Percentiles rank a stretch among this genome's conserved stretches.
phyloP scores from a whole-genome alignment of 1,140 invertebrate genomes.

The Drosophila sulfurigaster region DNA sequence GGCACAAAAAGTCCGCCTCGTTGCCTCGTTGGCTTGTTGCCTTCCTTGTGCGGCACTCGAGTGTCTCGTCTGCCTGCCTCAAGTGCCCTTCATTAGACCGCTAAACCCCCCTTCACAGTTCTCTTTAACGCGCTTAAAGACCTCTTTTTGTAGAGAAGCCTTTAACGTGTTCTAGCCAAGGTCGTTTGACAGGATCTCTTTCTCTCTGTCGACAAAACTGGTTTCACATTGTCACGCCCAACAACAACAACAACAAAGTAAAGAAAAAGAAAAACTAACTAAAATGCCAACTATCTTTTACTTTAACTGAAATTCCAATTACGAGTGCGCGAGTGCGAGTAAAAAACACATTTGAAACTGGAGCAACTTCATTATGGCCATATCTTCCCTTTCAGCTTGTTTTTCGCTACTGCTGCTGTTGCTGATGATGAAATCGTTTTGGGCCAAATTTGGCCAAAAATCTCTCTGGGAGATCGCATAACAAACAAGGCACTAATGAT shows the following conservation, averaged over 20 bases:
- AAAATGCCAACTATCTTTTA: background rate
- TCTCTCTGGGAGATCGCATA: slow-evolving; percentile 68
- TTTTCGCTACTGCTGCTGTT: slow-evolving; percentile 8
- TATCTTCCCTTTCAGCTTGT: slow-evolving; percentile 23
- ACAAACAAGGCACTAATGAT: slow-evolving; percentile 76
- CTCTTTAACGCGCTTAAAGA: slow-evolving; percentile 23
- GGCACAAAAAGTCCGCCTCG: slow-evolving; percentile 26
- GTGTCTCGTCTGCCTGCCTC: slow-evolving; percentile 33
- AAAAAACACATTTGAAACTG: slow-evolving; percentile 43
- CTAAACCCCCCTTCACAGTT: slow-evolving; percentile 13
- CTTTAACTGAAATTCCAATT: slow-evolving; percentile 67
- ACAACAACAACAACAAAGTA: background rate
- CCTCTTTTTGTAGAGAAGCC: slow-evolving; percentile 36
- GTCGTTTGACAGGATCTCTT: slow-evolving; percentile 71
- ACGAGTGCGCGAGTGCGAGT: slow-evolving; percentile 8
- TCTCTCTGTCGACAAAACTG: slow-evolving; percentile 46
- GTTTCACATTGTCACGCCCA: slow-evolving; percentile 42
- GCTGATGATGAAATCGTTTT: slow-evolving; percentile 61
- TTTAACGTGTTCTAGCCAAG: slow-evolving; percentile 73
- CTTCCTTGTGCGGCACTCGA: slow-evolving; percentile 27
- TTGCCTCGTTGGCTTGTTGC: background rate
- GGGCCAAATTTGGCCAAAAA: slow-evolving; percentile 54
- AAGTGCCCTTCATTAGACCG: slow-evolving; percentile 78
- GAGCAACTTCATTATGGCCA: slow-evolving; percentile 73
- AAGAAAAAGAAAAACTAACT: no score